Conservation (phyloP, 2,888 invertebrate genomes). For the Megamerina dolium region DNA sequence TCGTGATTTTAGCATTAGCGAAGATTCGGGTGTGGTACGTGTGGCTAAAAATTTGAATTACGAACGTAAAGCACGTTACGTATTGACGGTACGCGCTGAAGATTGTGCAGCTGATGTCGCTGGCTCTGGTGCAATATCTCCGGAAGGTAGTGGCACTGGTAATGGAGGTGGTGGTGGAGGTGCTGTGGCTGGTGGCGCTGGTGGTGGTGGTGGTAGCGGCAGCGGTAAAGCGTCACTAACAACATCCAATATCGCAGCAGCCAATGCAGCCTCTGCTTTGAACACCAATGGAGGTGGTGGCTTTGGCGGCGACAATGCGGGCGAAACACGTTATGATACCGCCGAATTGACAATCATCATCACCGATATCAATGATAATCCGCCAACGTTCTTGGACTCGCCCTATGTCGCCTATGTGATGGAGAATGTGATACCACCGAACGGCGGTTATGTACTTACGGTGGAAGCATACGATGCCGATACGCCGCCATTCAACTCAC, state of each 20-base stretch:
- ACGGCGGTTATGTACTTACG: conserved; percentile 71
- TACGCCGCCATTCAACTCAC: conserved; percentile 81
- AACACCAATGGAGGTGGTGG: conserved; percentile 5
- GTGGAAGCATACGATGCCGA: conserved; percentile 88
- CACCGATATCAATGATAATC: conserved; percentile 89
- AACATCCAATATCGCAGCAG: neutral
- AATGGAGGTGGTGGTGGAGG: conserved; percentile 1
- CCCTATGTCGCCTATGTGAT: conserved; percentile 89
- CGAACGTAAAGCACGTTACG: conserved; percentile 80
- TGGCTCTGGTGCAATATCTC: conserved; percentile 28
- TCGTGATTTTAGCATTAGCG: conserved; percentile 84
- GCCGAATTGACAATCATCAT: conserved; percentile 78
- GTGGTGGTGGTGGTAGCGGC: conserved; percentile 1
- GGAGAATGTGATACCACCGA: conserved; percentile 83
- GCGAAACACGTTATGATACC: conserved; percentile 61
- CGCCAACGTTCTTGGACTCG: conserved; percentile 89
- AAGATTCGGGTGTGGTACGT: conserved; percentile 84
- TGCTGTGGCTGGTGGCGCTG: neutral
- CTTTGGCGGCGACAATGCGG: conserved; percentile 15
- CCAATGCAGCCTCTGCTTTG: neutral
- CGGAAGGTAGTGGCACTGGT: neutral
- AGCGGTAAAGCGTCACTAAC: neutral
- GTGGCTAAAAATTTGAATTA: conserved; percentile 91
- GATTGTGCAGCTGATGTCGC: conserved; percentile 73
- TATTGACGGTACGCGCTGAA: conserved; percentile 78